Conservation (phyloP, 1,140 invertebrate genomes). For the Odontomachus brunneus region DNA sequence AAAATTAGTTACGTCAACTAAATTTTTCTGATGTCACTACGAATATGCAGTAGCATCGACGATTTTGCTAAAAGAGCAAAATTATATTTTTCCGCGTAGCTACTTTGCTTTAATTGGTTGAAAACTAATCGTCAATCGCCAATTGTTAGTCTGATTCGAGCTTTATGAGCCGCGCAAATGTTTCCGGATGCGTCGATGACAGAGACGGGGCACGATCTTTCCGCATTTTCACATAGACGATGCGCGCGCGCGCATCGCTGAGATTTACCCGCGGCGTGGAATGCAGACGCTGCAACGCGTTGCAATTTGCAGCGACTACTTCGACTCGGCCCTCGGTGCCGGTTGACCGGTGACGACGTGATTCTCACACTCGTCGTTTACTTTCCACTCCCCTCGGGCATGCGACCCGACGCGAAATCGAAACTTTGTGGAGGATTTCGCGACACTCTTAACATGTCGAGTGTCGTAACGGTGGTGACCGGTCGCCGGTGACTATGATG, state of each 20-base stretch:
- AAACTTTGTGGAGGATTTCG: no score
- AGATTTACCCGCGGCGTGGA: conserved; percentile 3
- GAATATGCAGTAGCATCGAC: no score
- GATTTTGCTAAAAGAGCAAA: no score
- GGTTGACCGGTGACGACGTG: background rate
- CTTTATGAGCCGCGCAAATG: conserved; percentile 13
- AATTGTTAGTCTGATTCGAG: no score
- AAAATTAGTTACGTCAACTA: no score
- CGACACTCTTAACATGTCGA: no score
- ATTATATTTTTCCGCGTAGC: no score
- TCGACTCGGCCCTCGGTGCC: background rate
- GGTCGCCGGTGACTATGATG: no score
- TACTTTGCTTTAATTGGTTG: no score
- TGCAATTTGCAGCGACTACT: conserved; percentile 38
- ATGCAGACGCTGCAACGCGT: conserved; percentile 15
- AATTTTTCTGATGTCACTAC: no score
- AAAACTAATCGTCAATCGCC: no score
- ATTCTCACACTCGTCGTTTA: conserved; percentile 25
- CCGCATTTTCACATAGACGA: conserved; percentile 30
- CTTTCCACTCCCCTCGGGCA: conserved; percentile 37
- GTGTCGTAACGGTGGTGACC: no score
- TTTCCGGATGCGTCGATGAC: conserved; percentile 52
- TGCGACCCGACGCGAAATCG: background rate
- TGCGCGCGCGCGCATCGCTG: background rate
- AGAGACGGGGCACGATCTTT: conserved; percentile 22